Conservation (phyloP, 2,113 vertebrate species). For the Podilymbus podiceps region DNA sequence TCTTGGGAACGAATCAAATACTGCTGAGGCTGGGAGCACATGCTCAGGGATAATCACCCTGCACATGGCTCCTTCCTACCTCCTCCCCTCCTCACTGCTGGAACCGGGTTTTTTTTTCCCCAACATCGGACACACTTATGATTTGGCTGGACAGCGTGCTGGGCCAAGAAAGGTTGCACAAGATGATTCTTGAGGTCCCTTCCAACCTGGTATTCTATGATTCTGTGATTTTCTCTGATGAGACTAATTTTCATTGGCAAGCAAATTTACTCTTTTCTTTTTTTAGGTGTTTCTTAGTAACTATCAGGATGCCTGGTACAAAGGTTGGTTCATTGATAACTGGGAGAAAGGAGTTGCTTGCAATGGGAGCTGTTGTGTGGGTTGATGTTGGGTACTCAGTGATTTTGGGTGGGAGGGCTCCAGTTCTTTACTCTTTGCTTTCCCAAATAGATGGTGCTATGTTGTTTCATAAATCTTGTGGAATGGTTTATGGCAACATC, state of each 20-base stretch:
- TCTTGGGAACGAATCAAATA: background rate
- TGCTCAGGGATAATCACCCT: background rate
- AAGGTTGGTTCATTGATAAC: background rate
- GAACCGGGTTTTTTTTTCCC: background rate
- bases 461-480: background rate
- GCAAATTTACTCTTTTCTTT: background rate
- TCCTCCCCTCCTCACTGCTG: background rate
- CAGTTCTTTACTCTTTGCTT: background rate
- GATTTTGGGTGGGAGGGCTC: background rate
- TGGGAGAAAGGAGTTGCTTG: background rate
- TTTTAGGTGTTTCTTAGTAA: background rate
- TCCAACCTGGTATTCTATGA: too few species aligned
- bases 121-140: too few species aligned
- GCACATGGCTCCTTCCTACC: background rate
- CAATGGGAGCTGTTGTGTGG: background rate
- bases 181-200: too few species aligned
- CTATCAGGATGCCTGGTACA: background rate
- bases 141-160: too few species aligned
- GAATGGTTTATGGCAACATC: background rate
- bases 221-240: background rate
- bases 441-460: background rate
- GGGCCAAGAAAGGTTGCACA: too few species aligned
- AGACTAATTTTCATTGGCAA: background rate
- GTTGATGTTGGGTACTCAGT: background rate
- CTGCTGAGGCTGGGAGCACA: rapidly evolving